phyloP scores from a whole-genome alignment of 2,797 vertebrate species.

The Lepus oiostolus region DNA sequence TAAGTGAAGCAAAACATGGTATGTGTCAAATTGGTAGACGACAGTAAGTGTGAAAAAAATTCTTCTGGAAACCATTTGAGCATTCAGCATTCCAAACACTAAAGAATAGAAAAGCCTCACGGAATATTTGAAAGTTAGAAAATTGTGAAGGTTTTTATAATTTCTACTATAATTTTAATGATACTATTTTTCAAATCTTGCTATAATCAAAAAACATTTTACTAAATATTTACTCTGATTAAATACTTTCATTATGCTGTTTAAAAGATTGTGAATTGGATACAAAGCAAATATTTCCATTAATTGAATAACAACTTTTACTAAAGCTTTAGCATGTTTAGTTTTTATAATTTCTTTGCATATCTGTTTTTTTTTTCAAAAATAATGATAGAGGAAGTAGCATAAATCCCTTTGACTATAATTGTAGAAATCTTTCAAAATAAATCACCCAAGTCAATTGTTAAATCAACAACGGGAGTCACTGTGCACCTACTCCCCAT shows the following conservation, averaged over 20 bases:
- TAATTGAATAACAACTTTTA: constrained; percentile 54
- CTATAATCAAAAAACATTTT: constrained; percentile 43
- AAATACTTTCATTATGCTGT: constrained; percentile 50
- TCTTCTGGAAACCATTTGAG: constrained; percentile 31
- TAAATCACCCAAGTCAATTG: neutral
- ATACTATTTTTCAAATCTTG: constrained; percentile 52
- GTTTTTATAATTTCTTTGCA: constrained; percentile 52
- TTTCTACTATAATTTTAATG: constrained; percentile 30
- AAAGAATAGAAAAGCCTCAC: constrained; percentile 25
- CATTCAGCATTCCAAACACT: constrained; percentile 39
- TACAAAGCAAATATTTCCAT: constrained; percentile 66
- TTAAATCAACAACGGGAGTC: too few species aligned
- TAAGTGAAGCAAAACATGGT: neutral
- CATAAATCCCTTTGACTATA: constrained; percentile 44
- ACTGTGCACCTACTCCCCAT: too few species aligned
- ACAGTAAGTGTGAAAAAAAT: neutral
- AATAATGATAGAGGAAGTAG: constrained; percentile 52
- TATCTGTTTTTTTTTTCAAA: constrained; percentile 68
- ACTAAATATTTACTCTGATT: constrained; percentile 17
- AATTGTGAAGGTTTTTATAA: neutral
- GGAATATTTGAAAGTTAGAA: constrained; percentile 39
- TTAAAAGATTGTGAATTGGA: constrained; percentile 49
- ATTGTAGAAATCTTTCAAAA: constrained; percentile 55
- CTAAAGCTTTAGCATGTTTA: constrained; percentile 64
- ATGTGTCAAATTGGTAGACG: constrained; percentile 4